These are phyloP conservation scores for Drosophila ficusphila DNA, from an alignment of 1,140 invertebrate species.

Conservation along the genomic window DNA sequence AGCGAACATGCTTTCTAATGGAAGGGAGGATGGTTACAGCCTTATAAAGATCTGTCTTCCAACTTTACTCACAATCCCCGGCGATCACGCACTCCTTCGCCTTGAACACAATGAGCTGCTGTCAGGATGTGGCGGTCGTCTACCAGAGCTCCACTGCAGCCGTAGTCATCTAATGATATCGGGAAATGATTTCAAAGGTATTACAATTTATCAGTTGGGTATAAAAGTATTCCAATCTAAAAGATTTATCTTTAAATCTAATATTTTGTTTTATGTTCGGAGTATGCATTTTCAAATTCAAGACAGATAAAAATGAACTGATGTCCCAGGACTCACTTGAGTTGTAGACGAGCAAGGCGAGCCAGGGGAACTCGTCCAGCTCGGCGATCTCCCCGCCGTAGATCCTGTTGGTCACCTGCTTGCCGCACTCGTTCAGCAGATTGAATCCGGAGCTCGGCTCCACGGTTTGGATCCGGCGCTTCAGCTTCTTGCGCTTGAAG, in stretches of 20 bases:
- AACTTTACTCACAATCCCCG: constrained; percentile 65
- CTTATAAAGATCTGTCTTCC: background rate
- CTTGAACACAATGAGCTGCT: constrained; percentile 93
- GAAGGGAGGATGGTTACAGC: background rate
- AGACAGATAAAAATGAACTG: too few relatives aligned
- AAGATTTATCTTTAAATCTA: too few relatives aligned
- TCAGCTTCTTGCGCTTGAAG: constrained; percentile 74
- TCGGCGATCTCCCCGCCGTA: constrained; percentile 85
- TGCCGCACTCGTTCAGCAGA: constrained; percentile 82
- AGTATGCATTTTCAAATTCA: too few relatives aligned
- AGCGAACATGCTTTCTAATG: constrained; percentile 85
- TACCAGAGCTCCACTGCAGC: constrained; percentile 87
- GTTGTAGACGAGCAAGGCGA: constrained; percentile 88
- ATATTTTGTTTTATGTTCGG: too few relatives aligned
- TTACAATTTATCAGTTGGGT: background rate
- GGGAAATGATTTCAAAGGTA: background rate
- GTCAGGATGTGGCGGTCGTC: constrained; percentile 88
- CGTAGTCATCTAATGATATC: constrained; percentile 73
- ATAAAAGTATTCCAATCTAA: too few relatives aligned
- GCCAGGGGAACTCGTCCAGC: constrained; percentile 88
- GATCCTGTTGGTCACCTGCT: constrained; percentile 82
- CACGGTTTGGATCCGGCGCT: constrained; percentile 75
- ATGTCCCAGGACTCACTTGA: constrained; percentile 66
- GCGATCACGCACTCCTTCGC: constrained; percentile 77
- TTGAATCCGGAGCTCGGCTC: constrained; percentile 70